phyloP scores from a whole-genome alignment of 1,140 invertebrate species.

The Teleopsis dalmanni region DNA sequence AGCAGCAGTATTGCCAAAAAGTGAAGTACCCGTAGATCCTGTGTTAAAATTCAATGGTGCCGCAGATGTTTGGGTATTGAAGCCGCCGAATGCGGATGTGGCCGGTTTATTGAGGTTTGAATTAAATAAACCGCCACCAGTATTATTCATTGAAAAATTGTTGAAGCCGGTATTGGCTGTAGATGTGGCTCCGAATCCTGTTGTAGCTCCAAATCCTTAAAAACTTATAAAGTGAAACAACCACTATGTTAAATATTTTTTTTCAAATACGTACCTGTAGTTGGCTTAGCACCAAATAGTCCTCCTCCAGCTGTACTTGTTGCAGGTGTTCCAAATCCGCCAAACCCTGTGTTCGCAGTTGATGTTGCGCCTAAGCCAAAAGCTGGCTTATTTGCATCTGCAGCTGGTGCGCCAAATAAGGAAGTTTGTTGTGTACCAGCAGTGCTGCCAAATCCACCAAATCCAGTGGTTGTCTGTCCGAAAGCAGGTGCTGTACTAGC shows the following conservation, averaged over 20 bases:
- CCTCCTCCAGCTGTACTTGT: slow-evolving; percentile 33
- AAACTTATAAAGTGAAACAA: too few species aligned
- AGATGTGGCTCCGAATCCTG: slow-evolving; percentile 33
- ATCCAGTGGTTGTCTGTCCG: slow-evolving; percentile 42
- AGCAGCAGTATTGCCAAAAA: slow-evolving; percentile 27
- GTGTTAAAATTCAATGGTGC: slow-evolving; percentile 45
- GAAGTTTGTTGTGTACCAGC: slow-evolving; percentile 39
- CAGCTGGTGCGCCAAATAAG: slow-evolving; percentile 45
- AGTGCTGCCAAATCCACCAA: slow-evolving; percentile 41
- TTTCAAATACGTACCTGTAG: too few species aligned
- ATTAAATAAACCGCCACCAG: slow-evolving; percentile 48
- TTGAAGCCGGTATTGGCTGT: slow-evolving; percentile 31
- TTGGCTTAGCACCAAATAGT: slow-evolving; percentile 36
- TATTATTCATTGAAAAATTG: slow-evolving; percentile 32
- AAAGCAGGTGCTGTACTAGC: slow-evolving; percentile 41
- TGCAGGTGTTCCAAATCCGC: slow-evolving; percentile 42
- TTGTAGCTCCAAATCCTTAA: slow-evolving; percentile 43
- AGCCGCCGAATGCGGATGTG: slow-evolving; percentile 42
- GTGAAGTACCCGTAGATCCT: slow-evolving; percentile 43
- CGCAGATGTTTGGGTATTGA: slow-evolving; percentile 28
- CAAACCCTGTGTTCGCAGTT: slow-evolving; percentile 40
- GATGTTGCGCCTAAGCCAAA: slow-evolving; percentile 46
- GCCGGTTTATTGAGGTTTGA: slow-evolving; percentile 47
- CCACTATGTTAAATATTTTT: too few species aligned
- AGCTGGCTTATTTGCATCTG: slow-evolving; percentile 48